phyloP scores from a whole-genome alignment of 2,888 invertebrate genomes.

The Mesorhabditis belari region DNA sequence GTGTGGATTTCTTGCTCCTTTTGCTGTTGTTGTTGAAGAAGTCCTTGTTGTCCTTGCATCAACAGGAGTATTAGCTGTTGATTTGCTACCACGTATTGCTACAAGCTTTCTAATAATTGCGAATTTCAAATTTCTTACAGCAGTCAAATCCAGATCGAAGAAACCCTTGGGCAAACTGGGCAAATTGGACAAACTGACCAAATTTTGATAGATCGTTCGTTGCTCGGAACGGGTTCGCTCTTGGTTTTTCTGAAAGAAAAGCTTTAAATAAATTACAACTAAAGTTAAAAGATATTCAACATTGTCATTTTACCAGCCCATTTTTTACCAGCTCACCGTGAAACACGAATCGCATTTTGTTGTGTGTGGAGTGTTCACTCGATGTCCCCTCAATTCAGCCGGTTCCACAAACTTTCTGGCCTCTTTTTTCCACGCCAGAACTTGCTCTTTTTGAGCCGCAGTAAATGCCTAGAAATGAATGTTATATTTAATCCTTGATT shows the following conservation, averaged over 20 bases:
- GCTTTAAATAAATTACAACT: no score
- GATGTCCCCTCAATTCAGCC: slow-evolving; percentile 16
- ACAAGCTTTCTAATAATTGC: no score
- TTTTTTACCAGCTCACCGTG: not conserved
- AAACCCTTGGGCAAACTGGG: no score
- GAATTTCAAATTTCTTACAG: no score
- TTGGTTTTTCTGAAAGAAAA: not conserved
- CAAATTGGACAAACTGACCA: not conserved
- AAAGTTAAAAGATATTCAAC: no score
- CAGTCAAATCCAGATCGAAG: no score
- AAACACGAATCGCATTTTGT: slow-evolving; percentile 19
- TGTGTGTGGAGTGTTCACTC: slow-evolving; percentile 15
- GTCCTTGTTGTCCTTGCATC: not conserved
- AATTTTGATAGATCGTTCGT: not conserved
- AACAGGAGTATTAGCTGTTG: not conserved
- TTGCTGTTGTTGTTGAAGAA: not conserved
- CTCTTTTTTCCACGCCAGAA: slow-evolving; percentile 20
- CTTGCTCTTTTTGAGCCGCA: slow-evolving; percentile 46
- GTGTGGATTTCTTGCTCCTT: no score
- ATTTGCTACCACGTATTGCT: no score
- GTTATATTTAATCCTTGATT: no score
- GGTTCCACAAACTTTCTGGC: slow-evolving; percentile 20
- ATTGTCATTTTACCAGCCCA: no score
- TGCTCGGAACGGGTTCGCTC: not conserved
- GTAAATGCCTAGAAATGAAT: slow-evolving; percentile 55